A percentile compares a stretch with the other conserved stretches of the same genome.
These are phyloP conservation scores for Platygyra sinensis DNA, from an alignment of 64 coral and sea anemone genomes.

Conservation along the genomic window DNA sequence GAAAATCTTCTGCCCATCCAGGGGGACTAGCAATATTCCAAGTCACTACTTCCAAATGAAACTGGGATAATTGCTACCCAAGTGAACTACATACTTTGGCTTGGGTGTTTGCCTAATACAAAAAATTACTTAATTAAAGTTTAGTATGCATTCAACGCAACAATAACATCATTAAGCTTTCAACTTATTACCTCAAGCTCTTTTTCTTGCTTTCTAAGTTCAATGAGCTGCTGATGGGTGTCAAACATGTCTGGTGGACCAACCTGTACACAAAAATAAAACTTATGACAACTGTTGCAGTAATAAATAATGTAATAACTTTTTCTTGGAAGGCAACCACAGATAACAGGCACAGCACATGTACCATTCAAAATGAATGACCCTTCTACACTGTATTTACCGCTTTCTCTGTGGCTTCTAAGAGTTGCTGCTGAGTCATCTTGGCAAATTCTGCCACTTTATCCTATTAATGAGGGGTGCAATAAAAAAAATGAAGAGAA, in stretches of 20 bases:
- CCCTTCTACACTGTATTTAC: constrained; percentile 54
- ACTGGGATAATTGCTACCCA: no score
- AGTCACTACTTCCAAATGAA: no score
- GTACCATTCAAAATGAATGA: no score
- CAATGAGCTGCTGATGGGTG: constrained; percentile 84
- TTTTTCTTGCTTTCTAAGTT: constrained; percentile 91
- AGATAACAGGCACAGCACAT: no score
- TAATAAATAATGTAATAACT: not conserved
- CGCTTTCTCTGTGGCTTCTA: constrained; percentile 90
- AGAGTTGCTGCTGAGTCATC: constrained; percentile 88
- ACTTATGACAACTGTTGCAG: not conserved
- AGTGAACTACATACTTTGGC: no score
- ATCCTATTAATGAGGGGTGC: constrained; percentile 43
- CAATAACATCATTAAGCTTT: no score
- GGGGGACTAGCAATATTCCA: no score
- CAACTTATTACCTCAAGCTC: constrained; percentile 81
- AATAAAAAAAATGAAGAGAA: not conserved
- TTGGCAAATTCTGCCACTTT: constrained; percentile 99
- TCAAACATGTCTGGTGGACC: constrained; percentile 90
- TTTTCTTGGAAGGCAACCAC: no score
- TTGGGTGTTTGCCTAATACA: not conserved
- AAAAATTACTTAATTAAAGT: not conserved
- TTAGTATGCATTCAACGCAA: no score
- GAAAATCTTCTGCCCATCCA: no score
- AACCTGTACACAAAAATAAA: constrained; percentile 62